Conservation (phyloP, 2,797 vertebrate genomes). For the Oceanodroma leucorhoa region DNA sequence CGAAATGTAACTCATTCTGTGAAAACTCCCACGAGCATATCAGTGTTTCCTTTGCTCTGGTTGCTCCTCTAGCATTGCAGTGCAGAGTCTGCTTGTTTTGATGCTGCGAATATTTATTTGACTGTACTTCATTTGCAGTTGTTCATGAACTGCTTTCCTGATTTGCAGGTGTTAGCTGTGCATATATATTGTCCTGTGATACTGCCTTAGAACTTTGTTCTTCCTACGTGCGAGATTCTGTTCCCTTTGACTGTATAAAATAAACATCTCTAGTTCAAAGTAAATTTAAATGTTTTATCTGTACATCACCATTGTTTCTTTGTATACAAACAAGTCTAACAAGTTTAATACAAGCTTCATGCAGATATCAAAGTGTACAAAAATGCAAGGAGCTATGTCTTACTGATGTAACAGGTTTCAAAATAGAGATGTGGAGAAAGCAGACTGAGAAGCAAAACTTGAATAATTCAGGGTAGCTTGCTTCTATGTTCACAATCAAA, state of each 20-base stretch:
- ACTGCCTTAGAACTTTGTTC: neutral
- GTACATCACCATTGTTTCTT: neutral
- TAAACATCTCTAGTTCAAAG: conserved; percentile 6
- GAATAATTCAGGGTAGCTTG: neutral
- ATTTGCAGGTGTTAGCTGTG: neutral
- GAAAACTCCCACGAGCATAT: neutral
- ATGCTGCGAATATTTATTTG: neutral
- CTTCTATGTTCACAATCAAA: neutral
- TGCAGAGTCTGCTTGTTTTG: neutral
- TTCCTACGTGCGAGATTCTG: neutral
- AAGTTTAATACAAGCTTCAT: neutral
- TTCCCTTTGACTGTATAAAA: neutral
- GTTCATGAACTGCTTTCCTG: neutral
- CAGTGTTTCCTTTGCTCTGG: neutral
- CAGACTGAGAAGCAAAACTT: neutral
- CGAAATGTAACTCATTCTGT: neutral
- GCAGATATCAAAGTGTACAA: neutral
- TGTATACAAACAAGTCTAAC: neutral
- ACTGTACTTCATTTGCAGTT: neutral
- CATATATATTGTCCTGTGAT: neutral
- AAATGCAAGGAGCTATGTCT: neutral
- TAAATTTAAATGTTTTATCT: neutral
- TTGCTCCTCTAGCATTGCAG: neutral
- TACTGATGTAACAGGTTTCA: neutral
- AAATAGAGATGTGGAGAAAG: neutral